Evolutionary conservation across 2,888 invertebrate species (phyloP), one percentile per base, ranked within the genome.

Genomic region (Cylindroiulus punctatus): DNA sequence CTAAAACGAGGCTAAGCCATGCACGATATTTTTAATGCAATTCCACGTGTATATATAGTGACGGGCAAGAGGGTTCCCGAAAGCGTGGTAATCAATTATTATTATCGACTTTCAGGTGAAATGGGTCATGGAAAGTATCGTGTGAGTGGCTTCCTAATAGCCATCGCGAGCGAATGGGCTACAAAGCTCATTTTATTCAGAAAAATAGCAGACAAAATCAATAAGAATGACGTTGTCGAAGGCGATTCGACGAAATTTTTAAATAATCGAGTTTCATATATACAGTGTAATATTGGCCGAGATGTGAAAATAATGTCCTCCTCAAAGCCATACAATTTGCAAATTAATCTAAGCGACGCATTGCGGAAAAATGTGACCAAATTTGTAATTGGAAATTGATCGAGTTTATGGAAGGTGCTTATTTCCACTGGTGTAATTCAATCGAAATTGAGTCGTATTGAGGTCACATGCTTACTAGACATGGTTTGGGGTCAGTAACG

Each of bases 81-180:
- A 65, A 65, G 65, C 65, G 65, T 65, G 65, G 65, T 12, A 65
- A 65, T 65, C 65, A 65, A 65, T 65, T 65, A 65, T 65, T 65
- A 65, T 65, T 65, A 65, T 65, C 65, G 65, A 65, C 65, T 65
- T 65, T 65, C 65, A 65, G 65, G 65, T 65, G 65, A 65, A 65
- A 65, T 65, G 65, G 65, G 65, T 65, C 65, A 65, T 65, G 65
- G 65, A 65, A 52, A 65, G 65, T 65, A 65, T 65, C 17, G 65
- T 65, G 52, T n/a, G 65, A 65, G 65, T 65, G 26, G 22, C 65
- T 65, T 65, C 65, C 65, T 65, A 65, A 65, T 65, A 65, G 65
- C 65, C 4, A 22, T 65, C 26, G 65, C 22, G 26, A 65, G 12
- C 65, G 65, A 65, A 65, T 65, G 26, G 65, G 22, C 65, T 65